These are phyloP conservation scores for Sturnus vulgaris DNA, from an alignment of 2,113 vertebrate genomes.

Conservation along the genomic window DNA sequence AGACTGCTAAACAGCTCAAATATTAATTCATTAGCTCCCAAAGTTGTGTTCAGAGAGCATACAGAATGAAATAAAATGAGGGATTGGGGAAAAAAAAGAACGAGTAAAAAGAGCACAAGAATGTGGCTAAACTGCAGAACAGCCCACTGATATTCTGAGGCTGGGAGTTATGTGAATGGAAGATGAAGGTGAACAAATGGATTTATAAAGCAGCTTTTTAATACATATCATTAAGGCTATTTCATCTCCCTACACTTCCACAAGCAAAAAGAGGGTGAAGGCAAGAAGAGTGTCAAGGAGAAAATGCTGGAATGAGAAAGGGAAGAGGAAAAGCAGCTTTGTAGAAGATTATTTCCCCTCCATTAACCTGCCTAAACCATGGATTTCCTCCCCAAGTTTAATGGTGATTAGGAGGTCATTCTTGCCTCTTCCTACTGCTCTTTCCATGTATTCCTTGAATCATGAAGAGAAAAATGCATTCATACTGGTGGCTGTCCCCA, in stretches of 20 bases:
- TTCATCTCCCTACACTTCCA: not conserved
- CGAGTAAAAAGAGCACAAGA: not conserved
- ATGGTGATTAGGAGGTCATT: not conserved
- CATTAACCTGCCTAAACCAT: not conserved
- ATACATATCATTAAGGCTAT: constrained; percentile 9
- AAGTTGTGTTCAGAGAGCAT: constrained; percentile 37
- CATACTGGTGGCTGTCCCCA: not conserved
- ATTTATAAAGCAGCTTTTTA: constrained; percentile 46
- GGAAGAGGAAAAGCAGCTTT: not conserved
- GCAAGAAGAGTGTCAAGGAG: not conserved
- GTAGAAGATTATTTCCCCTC: not conserved
- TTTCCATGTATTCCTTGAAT: not conserved
- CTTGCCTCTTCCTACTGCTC: not conserved
- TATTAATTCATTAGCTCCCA: constrained; percentile 67
- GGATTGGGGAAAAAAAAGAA: not conserved
- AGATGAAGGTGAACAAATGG: constrained; percentile 40
- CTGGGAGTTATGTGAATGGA: not conserved
- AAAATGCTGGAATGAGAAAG: not conserved
- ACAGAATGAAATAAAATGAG: constrained; percentile 44
- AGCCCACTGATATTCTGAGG: not conserved
- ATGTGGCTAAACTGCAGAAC: not conserved
- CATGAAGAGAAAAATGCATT: not conserved
- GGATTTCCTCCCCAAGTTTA: not conserved
- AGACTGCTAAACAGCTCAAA: constrained; percentile 56
- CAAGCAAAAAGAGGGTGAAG: not conserved